Percentiles rank a stretch among this genome's conserved stretches.
These are phyloP conservation scores for Heliothis subflexa DNA, from an alignment of 1,140 invertebrate genomes.

Conservation along the genomic window DNA sequence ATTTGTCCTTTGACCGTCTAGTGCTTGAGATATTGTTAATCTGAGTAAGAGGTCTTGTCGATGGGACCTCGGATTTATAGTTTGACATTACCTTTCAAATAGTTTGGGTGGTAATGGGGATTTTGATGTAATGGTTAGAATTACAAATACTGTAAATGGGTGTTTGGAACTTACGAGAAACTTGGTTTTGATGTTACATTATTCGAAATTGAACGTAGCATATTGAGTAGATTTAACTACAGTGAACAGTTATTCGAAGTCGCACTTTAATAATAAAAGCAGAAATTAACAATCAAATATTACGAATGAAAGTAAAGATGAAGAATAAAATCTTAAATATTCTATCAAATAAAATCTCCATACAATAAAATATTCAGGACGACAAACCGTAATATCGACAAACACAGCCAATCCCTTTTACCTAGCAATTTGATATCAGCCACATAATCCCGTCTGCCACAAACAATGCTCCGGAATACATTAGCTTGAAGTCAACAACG, in stretches of 20 bases:
- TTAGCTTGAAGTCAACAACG: constrained; percentile 73
- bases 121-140: constrained; percentile 37
- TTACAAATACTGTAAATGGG: constrained; percentile 32
- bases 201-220: background rate
- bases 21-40: constrained; percentile 67
- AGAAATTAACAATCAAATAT: no score
- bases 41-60: constrained; percentile 72
- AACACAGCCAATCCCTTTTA: constrained; percentile 51
- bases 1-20: constrained; percentile 78
- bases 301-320: no score
- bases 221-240: no score
- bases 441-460: constrained; percentile 72
- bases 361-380: background rate
- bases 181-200: background rate
- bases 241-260: no score
- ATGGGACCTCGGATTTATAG: constrained; percentile 54
- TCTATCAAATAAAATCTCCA: background rate
- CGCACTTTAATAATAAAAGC: no score
- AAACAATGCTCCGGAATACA: constrained; percentile 79
- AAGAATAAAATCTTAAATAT: background rate
- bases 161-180: background rate
- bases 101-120: constrained; percentile 43
- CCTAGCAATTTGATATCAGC: constrained; percentile 65
- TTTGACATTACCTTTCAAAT: constrained; percentile 34
- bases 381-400: constrained; percentile 47